phyloP scores from a whole-genome alignment of 2,113 vertebrate genomes.

The Coturnix japonica region DNA sequence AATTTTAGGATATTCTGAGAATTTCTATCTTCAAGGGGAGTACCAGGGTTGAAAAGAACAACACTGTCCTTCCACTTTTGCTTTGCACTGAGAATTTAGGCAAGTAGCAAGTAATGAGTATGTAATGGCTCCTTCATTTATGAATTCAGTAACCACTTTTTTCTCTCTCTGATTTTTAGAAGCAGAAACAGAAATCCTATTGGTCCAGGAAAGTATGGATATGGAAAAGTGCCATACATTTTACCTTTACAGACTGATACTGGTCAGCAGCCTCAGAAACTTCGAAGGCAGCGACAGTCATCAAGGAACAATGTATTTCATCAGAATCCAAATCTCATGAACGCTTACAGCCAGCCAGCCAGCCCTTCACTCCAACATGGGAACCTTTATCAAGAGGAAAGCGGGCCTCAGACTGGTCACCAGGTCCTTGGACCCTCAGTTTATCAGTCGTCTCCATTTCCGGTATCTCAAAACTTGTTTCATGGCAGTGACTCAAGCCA shows the following conservation, averaged over 20 bases:
- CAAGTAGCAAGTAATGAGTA: not conserved
- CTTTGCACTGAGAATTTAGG: not conserved
- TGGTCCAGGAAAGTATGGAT: constrained; percentile 89
- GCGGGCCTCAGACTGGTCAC: constrained; percentile 42
- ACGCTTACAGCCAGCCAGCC: constrained; percentile 25
- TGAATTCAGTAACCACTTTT: not conserved
- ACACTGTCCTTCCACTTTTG: not conserved
- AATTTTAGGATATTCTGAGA: not conserved
- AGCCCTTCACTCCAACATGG: constrained; percentile 27
- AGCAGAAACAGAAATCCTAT: constrained; percentile 78
- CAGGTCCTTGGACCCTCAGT: constrained; percentile 75
- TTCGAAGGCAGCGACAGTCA: constrained; percentile 78
- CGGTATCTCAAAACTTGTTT: constrained; percentile 63
- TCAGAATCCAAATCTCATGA: not conserved
- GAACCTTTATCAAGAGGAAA: constrained; percentile 64
- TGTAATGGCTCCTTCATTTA: not conserved
- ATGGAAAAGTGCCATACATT: constrained; percentile 87
- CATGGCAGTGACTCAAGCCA: constrained; percentile 47
- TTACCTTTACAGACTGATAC: constrained; percentile 83
- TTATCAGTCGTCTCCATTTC: constrained; percentile 76
- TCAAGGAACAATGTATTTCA: constrained; percentile 24
- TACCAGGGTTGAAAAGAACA: not conserved
- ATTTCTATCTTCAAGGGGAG: not conserved
- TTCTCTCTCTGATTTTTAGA: constrained; percentile 71
- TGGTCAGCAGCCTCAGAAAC: constrained; percentile 56